Base-by-base conservation (phyloP, 2,888 invertebrate genomes). In the Scaptomyza cyrtandrae region DNA sequence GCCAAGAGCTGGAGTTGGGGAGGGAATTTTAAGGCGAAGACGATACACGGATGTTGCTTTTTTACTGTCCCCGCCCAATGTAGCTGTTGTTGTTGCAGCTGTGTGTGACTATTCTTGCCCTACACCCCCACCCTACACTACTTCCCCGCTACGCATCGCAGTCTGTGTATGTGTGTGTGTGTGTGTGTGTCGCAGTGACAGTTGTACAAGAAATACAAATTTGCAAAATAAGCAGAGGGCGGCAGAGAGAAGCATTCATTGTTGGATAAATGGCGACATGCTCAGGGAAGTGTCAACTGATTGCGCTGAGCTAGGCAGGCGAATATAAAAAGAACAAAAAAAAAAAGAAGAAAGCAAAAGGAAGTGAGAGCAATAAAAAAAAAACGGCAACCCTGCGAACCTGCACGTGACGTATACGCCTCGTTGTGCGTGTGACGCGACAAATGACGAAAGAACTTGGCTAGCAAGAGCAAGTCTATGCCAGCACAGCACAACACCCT, bases 191-290 rank as follows among this genome's bases (percentile, higher is more conserved):
- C 71, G 59, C 81, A 63, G 62, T 83, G 85, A 86, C 86, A 86
- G 86, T 86, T 83, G 86, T 83, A 86, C 85, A 86, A 86, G 86
- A 85, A 86, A 86, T 86, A 83, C 82, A 86, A 86, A 86, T 85
- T 85, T 86, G 85, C 86, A 84, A 84, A 80, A 80, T 85, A 85
- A 85, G 85, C 85, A 86, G 68, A 80, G 80, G 75, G 70, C 75
- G 71, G 61, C 46, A 44, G 16, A 16, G 41, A 64, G 70, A 16
- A 64, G 73, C 70, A 66, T 74, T 75, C 75, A 69, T 74, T 75
- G 78, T 64, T 77, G 78, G 71, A 86, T 85, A 86, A 86, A 86
- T 86, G 85, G 80, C 80, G 85, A 86, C 85, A 86, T 86, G 85
- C 83, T 86, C 79, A 79, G 80, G 85, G 85, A 86, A 86, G 85